Evolutionary conservation across 2,797 vertebrate genomes (phyloP), one percentile per base, ranked within the genome.

Genomic region (Margarornis squamiger): DNA sequence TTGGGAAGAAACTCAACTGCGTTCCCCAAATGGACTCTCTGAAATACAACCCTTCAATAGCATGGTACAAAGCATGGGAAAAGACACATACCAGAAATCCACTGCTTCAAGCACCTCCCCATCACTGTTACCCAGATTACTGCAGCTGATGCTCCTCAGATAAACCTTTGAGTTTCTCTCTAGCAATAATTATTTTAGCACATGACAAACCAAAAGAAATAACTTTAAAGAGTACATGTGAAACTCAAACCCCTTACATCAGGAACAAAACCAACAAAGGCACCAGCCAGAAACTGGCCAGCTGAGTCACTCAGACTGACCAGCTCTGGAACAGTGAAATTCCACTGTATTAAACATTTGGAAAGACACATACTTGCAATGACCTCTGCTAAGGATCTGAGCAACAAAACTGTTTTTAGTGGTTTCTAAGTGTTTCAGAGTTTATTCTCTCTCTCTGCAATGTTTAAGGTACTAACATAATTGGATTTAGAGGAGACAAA

Each of bases 261-360:
- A 83, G 82, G 49, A 83, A 81, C n/a, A 81, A 92, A 86, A 90
- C 1, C 66, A 90, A 62, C 27, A 49, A 74, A 92, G 49, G 61
- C 2, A 0, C 36, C 92, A 76, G 82, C 15, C 72, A 88, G 65
- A 48, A 90, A 59, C 0, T 21, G 51, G 55, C 51, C 29, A 79
- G 34, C 65, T 71, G 48, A 86, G 57, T 54, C 86, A 86, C 54
- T 54, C 2, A 2, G 73, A 54, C 3, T 57, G 79, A 51, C 86
- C 71, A 51, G 41, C 15, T 81, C 70, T 72, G 54, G 45, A 92
- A 67, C 20, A 91, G 62, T 0, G 0, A n/a, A 91, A 91, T 65
- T 89, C 76, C 90, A 83, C 61, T 24, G 46, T 9, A 30, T 38
- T 23, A 49, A 80, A 58, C 20, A 22, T 32, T n/a, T 88, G 83